Percentiles rank a stretch among this genome's conserved stretches.
These are phyloP conservation scores for Rhinophrynus dorsalis DNA, from an alignment of 2,797 vertebrate genomes.

Conservation along the genomic window DNA sequence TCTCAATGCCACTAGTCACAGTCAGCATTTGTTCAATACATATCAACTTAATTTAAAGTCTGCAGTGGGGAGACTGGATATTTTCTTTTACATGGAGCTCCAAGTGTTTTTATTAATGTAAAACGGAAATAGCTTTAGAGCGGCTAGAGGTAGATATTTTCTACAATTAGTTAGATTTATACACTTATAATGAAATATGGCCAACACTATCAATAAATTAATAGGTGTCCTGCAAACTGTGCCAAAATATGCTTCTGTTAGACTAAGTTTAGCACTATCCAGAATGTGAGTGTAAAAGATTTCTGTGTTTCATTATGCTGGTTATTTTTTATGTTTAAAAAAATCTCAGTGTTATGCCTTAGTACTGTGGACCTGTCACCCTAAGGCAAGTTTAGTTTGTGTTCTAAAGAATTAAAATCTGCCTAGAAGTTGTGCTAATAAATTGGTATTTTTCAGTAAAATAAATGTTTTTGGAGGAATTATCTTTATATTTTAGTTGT, in stretches of 20 bases:
- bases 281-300: background rate
- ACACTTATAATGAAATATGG: conserved; percentile 1
- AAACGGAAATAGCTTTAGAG: conserved; percentile 20
- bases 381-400: too few species aligned
- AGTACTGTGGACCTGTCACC: too few species aligned
- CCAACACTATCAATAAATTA: conserved; percentile 34
- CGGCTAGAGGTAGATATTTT: conserved; percentile 22
- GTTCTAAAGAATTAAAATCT: too few species aligned
- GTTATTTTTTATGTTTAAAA: background rate
- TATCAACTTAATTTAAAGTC: conserved; percentile 26
- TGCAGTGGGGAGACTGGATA: conserved; percentile 4
- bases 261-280: background rate
- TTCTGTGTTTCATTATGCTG: background rate
- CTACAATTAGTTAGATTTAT: conserved; percentile 36
- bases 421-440: too few species aligned
- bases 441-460: too few species aligned
- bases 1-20: conserved; percentile 9
- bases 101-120: conserved; percentile 30
- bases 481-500: too few species aligned
- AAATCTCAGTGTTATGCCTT: background rate
- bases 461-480: too few species aligned
- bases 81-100: conserved; percentile 28
- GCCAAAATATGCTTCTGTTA: conserved; percentile 29
- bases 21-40: conserved; percentile 8
- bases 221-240: conserved; percentile 3